Evolutionary conservation across 2,888 invertebrate genomes (phyloP).

Genomic region (Sabatieria punctata): DNA sequence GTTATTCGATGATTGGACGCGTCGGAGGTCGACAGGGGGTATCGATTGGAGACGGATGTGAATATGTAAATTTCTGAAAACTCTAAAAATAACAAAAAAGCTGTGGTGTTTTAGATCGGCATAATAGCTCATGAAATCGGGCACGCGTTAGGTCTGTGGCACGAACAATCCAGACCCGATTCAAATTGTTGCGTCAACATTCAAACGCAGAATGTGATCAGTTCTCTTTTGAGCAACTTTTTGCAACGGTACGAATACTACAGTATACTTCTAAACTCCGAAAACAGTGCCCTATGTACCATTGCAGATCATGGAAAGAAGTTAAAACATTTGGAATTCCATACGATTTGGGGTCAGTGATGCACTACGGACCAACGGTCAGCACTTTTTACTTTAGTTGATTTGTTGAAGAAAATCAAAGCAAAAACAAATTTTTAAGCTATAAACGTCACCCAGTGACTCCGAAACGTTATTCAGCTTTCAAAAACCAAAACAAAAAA

Average conservation of each 20-base stretch:
- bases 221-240: conserved; percentile 25
- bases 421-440: too few relatives aligned
- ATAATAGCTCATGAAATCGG: conserved; percentile 26
- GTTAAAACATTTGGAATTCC: conserved; percentile 19
- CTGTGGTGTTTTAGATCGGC: conserved; percentile 21
- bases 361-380: conserved; percentile 29
- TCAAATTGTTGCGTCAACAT: conserved; percentile 16
- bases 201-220: conserved; percentile 20
- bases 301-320: conserved; percentile 11
- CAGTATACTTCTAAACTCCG: too few relatives aligned
- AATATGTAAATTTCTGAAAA: conserved; percentile 18
- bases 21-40: not conserved
- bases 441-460: too few relatives aligned
- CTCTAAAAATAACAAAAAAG: too few relatives aligned
- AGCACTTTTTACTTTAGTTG: too few relatives aligned
- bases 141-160: conserved; percentile 26
- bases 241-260: conserved; percentile 15
- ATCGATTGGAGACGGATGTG: conserved; percentile 5
- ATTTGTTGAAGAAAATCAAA: too few relatives aligned
- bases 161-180: conserved; percentile 22
- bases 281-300: too few relatives aligned
- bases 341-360: conserved; percentile 23
- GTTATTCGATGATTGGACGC: conserved; percentile 2
- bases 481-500: too few relatives aligned
- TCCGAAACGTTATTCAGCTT: too few relatives aligned